A percentile compares a stretch with the other conserved stretches of the same genome.
Conservation (phyloP, 2,888 invertebrate genomes). For the Drosophila ustulata region DNA sequence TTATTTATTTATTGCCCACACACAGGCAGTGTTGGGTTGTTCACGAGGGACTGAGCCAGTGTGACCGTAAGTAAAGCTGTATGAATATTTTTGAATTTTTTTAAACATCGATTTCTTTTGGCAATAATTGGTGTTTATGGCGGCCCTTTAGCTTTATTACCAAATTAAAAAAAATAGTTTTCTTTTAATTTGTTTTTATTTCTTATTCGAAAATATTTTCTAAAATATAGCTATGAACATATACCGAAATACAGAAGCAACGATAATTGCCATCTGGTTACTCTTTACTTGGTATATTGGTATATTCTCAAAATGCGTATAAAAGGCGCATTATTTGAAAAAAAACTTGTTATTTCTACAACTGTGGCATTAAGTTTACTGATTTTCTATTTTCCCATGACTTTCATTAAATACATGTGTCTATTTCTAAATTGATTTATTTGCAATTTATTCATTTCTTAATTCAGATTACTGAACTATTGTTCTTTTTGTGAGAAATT, state of each 20-base stretch:
- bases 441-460: not conserved
- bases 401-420: too few relatives aligned
- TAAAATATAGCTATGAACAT: not conserved
- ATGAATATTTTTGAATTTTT: not conserved
- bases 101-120: not conserved
- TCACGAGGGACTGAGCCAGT: constrained; percentile 26
- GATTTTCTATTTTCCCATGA: too few relatives aligned
- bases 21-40: constrained; percentile 50
- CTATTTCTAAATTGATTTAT: too few relatives aligned
- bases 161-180: too few relatives aligned
- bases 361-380: too few relatives aligned
- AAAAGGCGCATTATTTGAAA: not conserved
- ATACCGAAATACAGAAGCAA: not conserved
- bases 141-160: too few relatives aligned
- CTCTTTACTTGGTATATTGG: not conserved
- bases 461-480: not conserved
- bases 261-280: not conserved
- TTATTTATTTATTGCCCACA: constrained; percentile 52
- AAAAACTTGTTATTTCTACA: too few relatives aligned
- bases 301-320: not conserved
- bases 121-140: too few relatives aligned
- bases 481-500: not conserved
- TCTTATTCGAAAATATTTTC: too few relatives aligned
- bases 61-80: not conserved
- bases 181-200: too few relatives aligned